A percentile compares a stretch with the other conserved stretches of the same genome.
phyloP scores from a whole-genome alignment of 2,113 vertebrate genomes.

The Ptilonorhynchus violaceus region DNA sequence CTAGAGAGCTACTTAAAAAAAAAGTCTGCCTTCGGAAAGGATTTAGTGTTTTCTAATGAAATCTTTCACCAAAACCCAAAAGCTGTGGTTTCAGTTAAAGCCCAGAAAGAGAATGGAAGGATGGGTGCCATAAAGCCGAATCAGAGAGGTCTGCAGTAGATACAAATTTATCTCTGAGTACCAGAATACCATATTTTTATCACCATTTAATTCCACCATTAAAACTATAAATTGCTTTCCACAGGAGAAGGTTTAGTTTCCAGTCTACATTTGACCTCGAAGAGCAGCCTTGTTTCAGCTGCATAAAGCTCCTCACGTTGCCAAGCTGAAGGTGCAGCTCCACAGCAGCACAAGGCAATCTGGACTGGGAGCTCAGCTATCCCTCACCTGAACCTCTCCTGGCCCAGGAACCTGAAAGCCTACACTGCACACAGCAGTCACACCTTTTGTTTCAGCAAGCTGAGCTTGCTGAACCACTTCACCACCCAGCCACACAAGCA shows the following conservation, averaged over 20 bases:
- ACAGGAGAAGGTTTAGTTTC: neutral
- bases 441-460: neutral
- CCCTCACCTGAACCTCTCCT: neutral
- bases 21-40: neutral
- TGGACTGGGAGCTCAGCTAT: accelerated
- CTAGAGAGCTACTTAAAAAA: neutral
- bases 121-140: neutral
- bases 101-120: neutral
- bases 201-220: neutral
- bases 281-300: neutral
- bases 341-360: neutral
- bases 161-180: neutral
- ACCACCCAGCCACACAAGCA: neutral
- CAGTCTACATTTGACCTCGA: neutral
- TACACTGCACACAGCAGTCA: neutral
- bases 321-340: neutral
- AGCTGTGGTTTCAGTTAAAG: neutral
- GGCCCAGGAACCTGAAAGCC: neutral
- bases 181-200: neutral
- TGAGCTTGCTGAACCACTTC: neutral
- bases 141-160: neutral
- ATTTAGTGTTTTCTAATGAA: neutral
- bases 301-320: neutral
- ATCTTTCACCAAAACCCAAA: neutral
- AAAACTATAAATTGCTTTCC: neutral